Conservation (phyloP, 2,888 invertebrate species). For the Dioctria linearis region DNA sequence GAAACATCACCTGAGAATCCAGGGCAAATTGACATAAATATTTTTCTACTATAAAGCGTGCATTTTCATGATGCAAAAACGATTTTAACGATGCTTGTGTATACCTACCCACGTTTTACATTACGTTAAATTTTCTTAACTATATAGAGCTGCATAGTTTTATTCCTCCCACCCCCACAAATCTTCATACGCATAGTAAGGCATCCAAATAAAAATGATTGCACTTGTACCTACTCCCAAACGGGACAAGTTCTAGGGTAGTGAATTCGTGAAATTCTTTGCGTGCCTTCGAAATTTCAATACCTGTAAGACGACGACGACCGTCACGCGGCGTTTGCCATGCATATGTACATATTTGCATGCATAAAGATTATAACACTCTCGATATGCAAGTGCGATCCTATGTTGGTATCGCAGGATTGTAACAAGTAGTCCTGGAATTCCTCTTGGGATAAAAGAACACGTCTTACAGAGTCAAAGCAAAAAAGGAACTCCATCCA, state of each 20-base stretch:
- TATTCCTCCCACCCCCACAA: not conserved
- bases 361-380: conserved; percentile 35
- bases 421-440: conserved; percentile 22
- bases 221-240: not conserved
- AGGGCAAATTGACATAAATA: not conserved
- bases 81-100: not conserved
- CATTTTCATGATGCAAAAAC: not conserved
- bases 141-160: not conserved
- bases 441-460: conserved; percentile 4
- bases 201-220: conserved; percentile 29
- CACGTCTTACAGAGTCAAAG: conserved; percentile 24
- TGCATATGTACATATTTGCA: conserved; percentile 10
- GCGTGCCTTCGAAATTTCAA: conserved; percentile 23
- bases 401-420: not conserved
- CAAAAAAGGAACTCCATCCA: conserved; percentile 2
- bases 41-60: not conserved
- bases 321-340: no score
- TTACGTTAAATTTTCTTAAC: not conserved
- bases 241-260: conserved; percentile 32
- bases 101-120: conserved; percentile 17
- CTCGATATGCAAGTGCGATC: conserved; percentile 44
- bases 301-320: conserved; percentile 27
- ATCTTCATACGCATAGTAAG: conserved; percentile 7
- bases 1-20: not conserved
- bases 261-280: conserved; percentile 34